Percentiles rank a stretch among this genome's conserved stretches.
phyloP scores from a whole-genome alignment of 2,797 vertebrate genomes.

The Scolopax rusticola region DNA sequence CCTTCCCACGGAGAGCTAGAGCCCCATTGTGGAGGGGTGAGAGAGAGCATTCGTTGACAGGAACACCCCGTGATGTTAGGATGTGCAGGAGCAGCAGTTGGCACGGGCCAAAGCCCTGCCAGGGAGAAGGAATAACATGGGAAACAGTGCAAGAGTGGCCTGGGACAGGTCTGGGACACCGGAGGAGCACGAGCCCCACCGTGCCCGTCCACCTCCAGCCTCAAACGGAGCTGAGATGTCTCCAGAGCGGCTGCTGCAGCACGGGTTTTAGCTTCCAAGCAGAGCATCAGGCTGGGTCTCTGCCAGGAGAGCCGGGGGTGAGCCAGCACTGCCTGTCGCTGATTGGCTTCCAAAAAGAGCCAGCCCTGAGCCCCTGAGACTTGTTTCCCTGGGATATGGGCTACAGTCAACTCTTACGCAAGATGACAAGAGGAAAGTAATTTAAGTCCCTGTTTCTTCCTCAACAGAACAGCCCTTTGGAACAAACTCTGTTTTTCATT shows the following conservation, averaged over 20 bases:
- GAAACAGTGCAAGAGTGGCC: accelerated
- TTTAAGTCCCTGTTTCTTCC: neutral
- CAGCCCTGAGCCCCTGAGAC: neutral
- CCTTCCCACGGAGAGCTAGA: accelerated
- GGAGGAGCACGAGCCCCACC: accelerated
- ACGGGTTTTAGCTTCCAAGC: neutral
- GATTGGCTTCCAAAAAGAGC: accelerated
- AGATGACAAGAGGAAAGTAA: neutral
- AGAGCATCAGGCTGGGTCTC: neutral
- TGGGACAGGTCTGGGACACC: neutral
- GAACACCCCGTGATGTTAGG: neutral
- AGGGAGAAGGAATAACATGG: accelerated
- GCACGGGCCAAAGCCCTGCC: neutral
- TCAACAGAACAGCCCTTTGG: neutral
- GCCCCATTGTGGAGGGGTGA: accelerated
- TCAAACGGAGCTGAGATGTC: neutral
- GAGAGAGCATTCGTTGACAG: neutral
- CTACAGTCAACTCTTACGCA: neutral
- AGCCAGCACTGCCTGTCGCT: accelerated
- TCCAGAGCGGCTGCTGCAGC: neutral
- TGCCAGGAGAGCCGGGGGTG: neutral
- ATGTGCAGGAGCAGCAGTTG: neutral
- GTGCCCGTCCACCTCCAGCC: neutral
- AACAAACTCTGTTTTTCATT: neutral
- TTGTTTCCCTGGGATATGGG: neutral